phyloP scores from a whole-genome alignment of 1,140 invertebrate genomes.

The Ctenoplectra terminalis region DNA sequence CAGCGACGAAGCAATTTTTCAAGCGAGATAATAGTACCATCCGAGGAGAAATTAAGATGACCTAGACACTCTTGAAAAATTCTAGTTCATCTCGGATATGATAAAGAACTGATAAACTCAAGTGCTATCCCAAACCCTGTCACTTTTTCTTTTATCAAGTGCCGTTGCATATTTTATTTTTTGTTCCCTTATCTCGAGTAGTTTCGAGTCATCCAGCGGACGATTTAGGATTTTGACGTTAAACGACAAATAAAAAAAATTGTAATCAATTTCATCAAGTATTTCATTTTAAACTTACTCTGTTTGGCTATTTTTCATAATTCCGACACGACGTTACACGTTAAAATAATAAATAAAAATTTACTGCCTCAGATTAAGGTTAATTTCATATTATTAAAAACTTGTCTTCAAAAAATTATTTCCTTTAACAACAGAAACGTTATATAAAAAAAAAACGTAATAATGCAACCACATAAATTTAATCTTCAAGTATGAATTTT shows the following conservation, averaged over 20 bases:
- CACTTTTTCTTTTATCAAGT: conserved; percentile 8
- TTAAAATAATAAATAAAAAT: no score
- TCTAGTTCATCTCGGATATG: conserved; percentile 44
- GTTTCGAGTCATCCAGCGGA: not conserved
- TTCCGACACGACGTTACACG: no score
- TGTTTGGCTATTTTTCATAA: no score
- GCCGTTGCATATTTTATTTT: not conserved
- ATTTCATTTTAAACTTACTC: no score
- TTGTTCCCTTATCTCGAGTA: not conserved
- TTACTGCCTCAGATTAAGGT: no score
- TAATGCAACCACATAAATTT: no score
- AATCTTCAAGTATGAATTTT: no score
- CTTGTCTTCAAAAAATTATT: no score
- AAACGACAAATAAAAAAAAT: not conserved
- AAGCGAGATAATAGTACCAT: not conserved
- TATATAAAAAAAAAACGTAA: not conserved
- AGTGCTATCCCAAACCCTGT: not conserved
- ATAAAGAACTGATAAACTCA: conserved; percentile 47
- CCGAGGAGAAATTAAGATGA: conserved; percentile 26
- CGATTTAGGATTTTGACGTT: not conserved
- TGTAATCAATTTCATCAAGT: no score
- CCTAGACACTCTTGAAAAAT: conserved; percentile 26
- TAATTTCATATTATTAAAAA: no score
- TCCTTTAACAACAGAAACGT: no score
- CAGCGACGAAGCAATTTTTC: not conserved